Evolutionary conservation across 1,140 invertebrate species (phyloP), one percentile per base, ranked within the genome.

Genomic region (Radopholus similis): DNA sequence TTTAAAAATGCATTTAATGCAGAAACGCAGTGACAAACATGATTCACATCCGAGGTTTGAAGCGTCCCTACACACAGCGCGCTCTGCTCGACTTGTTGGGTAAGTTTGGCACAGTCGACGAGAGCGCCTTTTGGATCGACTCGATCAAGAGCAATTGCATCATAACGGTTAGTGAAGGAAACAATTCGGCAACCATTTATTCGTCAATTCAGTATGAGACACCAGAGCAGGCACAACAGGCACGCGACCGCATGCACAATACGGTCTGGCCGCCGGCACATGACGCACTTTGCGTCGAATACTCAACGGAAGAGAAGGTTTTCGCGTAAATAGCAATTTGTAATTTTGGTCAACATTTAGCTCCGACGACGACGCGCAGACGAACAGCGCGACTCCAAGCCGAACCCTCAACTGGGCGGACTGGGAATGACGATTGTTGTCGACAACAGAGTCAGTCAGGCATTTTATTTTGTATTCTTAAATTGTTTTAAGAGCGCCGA

Each of bases 111-210:
- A 58, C 30, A 28, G 49, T 71, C 4, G 68, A 66, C 40, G 65
- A 67, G 11, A 49, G 30, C 30, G 64, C 68, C 58, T 77, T 77
- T 53, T 77, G 75, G 75, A 77, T 77, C 44, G 75, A 77, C 38
- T 77, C 67, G 28, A 69, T 77, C 28, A 77, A 78, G 47, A 76
- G 67, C 53, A 75, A 77, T 38, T 77, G 75, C 57, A 68, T 77
- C 60, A 76, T 58, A 23, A 78, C 74, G 69, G 75, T 77, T 28
- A 21, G 44, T 38, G 54, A 18, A 26, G 23, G 23, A 15, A 3
- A 13, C 26, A 38, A 2, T 68, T 13, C 15, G 5, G 26, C 28
- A 42, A 21, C 4, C 23, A 53, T 72, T 69, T 59, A 11, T 3
- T 64, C n/a, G 15, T 34, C 34, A 11, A 18, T 68, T 73, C 30